Percentiles rank a stretch among this genome's conserved stretches.
phyloP scores from a whole-genome alignment of 2,113 vertebrate species.

The Hypocryptadius cinnamomeus region DNA sequence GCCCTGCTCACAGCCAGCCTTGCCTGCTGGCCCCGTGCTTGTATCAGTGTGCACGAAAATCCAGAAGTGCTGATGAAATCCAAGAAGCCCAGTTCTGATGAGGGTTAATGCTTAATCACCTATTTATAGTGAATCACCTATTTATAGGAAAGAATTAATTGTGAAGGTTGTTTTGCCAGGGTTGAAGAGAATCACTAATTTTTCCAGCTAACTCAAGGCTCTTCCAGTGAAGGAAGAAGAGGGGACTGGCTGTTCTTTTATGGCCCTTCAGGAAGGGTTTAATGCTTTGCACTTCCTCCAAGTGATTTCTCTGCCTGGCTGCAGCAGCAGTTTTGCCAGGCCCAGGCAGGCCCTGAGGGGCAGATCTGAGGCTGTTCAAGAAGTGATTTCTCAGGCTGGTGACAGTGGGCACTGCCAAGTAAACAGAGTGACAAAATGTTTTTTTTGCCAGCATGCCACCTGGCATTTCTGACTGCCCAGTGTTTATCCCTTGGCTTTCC shows the following conservation, averaged over 20 bases:
- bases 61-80: background rate
- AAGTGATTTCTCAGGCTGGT: background rate
- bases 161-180: background rate
- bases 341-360: background rate
- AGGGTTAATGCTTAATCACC: background rate
- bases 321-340: background rate
- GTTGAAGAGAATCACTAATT: background rate
- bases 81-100: background rate
- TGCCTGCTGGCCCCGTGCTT: background rate
- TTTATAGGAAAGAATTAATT: background rate
- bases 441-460: background rate
- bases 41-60: background rate
- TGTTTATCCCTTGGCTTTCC: background rate
- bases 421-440: background rate
- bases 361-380: background rate
- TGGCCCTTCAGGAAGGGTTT: background rate
- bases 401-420: background rate
- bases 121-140: background rate
- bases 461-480: background rate
- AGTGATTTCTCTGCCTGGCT: background rate
- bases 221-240: background rate
- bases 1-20: background rate
- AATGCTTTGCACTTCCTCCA: background rate
- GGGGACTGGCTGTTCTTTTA: background rate
- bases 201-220: background rate